These are phyloP conservation scores for Bungarus multicinctus DNA, from an alignment of 2,113 vertebrate species.

Conservation along the genomic window DNA sequence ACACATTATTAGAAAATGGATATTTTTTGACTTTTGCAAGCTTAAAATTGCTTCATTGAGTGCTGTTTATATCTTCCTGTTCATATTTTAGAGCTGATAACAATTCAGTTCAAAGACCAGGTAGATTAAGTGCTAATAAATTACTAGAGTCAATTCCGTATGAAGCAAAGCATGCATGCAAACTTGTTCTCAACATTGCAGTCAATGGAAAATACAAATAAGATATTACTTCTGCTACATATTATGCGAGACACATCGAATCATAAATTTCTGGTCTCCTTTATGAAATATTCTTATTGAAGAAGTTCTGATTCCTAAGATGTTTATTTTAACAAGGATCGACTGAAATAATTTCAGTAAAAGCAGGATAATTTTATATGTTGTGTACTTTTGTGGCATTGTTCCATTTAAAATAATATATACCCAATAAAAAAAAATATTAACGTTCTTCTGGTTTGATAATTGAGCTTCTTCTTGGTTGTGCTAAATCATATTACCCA, in stretches of 20 bases:
- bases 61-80: neutral
- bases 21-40: neutral
- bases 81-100: neutral
- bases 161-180: neutral
- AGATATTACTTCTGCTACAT: neutral
- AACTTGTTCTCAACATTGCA: neutral
- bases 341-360: neutral
- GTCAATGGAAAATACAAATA: neutral
- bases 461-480: constrained; percentile 59
- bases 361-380: neutral
- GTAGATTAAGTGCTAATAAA: neutral
- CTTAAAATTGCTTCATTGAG: neutral
- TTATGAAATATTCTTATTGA: constrained; percentile 1
- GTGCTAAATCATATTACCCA: constrained; percentile 41
- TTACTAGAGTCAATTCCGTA: neutral
- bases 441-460: neutral
- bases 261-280: neutral
- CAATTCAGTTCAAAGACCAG: neutral
- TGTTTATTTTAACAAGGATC: neutral
- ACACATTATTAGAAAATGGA: neutral
- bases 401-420: neutral
- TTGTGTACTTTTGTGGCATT: neutral
- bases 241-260: neutral
- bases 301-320: neutral
- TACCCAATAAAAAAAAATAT: neutral